A percentile compares a stretch with the other conserved stretches of the same genome.
phyloP scores from a whole-genome alignment of 2,888 invertebrate genomes.

The Cephus spinipes region DNA sequence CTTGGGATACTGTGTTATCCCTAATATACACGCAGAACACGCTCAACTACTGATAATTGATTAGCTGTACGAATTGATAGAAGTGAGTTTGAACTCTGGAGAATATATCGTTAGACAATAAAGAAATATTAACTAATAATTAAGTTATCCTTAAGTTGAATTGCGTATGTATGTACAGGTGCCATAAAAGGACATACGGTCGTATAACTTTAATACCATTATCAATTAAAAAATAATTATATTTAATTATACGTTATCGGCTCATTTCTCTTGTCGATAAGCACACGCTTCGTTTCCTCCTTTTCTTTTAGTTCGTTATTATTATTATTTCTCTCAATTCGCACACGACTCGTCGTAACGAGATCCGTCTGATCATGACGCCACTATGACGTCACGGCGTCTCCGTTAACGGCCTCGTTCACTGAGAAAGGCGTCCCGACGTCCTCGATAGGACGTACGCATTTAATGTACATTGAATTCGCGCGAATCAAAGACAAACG shows the following conservation, averaged over 20 bases:
- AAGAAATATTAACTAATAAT: constrained; percentile 28
- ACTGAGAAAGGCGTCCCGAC: background rate
- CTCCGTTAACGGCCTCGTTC: background rate
- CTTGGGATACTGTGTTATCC: background rate
- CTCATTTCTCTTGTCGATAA: constrained; percentile 20
- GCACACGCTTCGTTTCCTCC: constrained; percentile 22
- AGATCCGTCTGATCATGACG: constrained; percentile 24
- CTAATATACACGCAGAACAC: constrained; percentile 14
- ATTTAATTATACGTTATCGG: constrained; percentile 27
- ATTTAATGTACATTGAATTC: background rate
- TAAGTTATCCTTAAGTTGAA: constrained; percentile 29
- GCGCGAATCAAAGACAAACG: background rate
- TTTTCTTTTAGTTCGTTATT: background rate
- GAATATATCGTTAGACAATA: constrained; percentile 34
- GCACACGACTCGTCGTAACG: constrained; percentile 37
- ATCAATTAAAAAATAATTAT: constrained; percentile 28
- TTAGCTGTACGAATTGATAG: constrained; percentile 9
- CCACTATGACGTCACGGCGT: constrained; percentile 7
- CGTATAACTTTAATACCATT: constrained; percentile 22
- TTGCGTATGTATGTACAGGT: constrained; percentile 31
- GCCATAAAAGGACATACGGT: constrained; percentile 30
- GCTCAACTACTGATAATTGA: constrained; percentile 30
- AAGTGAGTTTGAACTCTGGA: constrained; percentile 17
- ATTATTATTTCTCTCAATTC: constrained; percentile 29
- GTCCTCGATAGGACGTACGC: background rate